Evolutionary conservation across 2,888 invertebrate species (phyloP), one percentile per base, ranked within the genome.

Genomic region (Cynaeus angustus): DNA sequence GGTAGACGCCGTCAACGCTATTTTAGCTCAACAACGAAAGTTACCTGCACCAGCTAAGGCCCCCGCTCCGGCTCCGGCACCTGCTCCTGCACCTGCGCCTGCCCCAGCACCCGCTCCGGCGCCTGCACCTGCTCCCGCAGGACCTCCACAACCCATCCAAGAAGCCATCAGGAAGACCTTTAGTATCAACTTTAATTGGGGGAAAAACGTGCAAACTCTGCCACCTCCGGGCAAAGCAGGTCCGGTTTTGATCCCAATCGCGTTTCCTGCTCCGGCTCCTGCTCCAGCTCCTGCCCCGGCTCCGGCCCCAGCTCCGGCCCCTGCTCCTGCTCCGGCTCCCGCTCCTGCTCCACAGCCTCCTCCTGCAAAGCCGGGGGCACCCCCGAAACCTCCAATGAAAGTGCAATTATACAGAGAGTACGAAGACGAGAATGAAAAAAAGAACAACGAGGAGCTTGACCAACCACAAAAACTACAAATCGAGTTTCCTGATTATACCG

Each of bases 131-230:
- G 71, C 74, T 14, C 74, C 66, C 2, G 61, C 70, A 6, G 71
- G 67, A 9, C 61, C 76, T 16, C 79, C 82, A 9, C 79, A 79
- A 4, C 70, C 81, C n/a, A 68, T 83, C 16, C 81, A 83, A 9
- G 84, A 84, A 74, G 81, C 82, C 28, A 79, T 85, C 1, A 74
- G 82, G 43, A 82, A 84, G 75, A 80, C 82, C 9, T 84, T 85
- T 67, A 84, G 82, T 73, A 72, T 85, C 7, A 83, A 82, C 46
- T 80, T 85, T 53, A 84, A 84, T 70, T 84, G 83, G 82, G 81
- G 83, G 67, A 82, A 81, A 70, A 83, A 82, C 62, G 77, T 56
- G 74, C 79, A n/a, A 37, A 55, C 21, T 72, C 71, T 59, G 10
- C 70, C 74, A 52, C 71, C 75, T 50, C 68, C 77, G 59, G 74